Evolutionary conservation across 92 coral and sea anemone species (phyloP).

Genomic region (Zoanthus solanderi): DNA sequence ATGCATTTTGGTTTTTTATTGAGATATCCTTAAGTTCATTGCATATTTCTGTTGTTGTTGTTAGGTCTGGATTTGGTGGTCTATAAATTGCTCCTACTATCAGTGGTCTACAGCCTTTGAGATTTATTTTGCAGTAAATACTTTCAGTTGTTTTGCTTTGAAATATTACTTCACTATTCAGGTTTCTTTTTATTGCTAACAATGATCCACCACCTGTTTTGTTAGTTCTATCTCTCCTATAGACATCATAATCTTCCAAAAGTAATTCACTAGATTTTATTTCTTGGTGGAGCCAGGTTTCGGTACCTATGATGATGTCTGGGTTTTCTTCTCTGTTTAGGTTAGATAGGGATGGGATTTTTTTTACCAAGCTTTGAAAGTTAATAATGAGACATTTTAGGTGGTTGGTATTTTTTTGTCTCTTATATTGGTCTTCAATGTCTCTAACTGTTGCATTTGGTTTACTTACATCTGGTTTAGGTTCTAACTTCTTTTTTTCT

Average conservation of each 20-base stretch:
- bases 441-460: too few species aligned
- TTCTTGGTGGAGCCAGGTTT: constrained; percentile 36
- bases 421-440: too few species aligned
- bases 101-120: background rate
- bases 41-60: background rate
- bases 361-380: background rate
- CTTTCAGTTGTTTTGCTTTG: too few species aligned
- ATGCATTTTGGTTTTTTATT: constrained; percentile 6
- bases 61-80: constrained; percentile 21
- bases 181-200: background rate
- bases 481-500: too few species aligned
- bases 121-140: constrained; percentile 19
- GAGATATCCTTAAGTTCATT: background rate
- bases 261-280: constrained; percentile 20
- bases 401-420: too few species aligned
- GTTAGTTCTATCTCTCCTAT: constrained; percentile 33
- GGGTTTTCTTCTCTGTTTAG: constrained; percentile 22
- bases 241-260: constrained; percentile 3
- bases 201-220: constrained; percentile 43
- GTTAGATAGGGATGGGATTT: background rate
- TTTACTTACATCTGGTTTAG: too few species aligned
- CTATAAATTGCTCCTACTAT: background rate
- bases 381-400: background rate
- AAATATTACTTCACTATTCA: too few species aligned
- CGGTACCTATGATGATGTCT: constrained; percentile 55